phyloP scores from a whole-genome alignment of 2,113 vertebrate species.

The Ceyx melanurus region DNA sequence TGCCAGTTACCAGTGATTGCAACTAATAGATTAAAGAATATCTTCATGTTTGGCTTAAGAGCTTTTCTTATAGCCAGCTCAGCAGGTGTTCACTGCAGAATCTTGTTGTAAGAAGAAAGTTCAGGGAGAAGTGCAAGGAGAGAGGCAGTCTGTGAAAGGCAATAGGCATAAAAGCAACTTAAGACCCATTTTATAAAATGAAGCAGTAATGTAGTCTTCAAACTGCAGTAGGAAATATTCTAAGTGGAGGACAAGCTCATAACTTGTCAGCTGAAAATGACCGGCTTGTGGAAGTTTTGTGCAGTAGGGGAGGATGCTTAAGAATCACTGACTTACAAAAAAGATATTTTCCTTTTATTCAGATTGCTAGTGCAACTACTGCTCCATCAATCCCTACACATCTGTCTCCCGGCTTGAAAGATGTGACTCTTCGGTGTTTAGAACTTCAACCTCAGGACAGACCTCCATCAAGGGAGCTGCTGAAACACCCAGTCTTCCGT shows the following conservation, averaged over 20 bases:
- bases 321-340: background rate
- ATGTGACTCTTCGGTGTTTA: constrained; percentile 88
- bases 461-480: constrained; percentile 85
- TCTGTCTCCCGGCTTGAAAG: constrained; percentile 85
- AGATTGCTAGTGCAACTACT: constrained; percentile 90
- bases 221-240: background rate
- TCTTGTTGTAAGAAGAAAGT: background rate
- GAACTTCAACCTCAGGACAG: constrained; percentile 90
- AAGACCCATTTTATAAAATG: background rate
- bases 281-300: background rate
- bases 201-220: background rate
- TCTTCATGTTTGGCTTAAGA: background rate
- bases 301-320: background rate
- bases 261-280: background rate
- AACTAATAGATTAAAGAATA: background rate
- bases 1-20: background rate
- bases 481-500: constrained; percentile 89
- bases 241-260: background rate
- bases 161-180: background rate
- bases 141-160: background rate
- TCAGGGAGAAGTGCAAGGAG: background rate
- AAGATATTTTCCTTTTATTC: background rate
- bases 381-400: constrained; percentile 86
- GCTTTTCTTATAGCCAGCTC: background rate
- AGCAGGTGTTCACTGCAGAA: background rate